Percentiles rank a stretch among this genome's conserved stretches.
Evolutionary conservation across 2,113 vertebrate species (phyloP).

Genomic region (Henicopernis longicauda): DNA sequence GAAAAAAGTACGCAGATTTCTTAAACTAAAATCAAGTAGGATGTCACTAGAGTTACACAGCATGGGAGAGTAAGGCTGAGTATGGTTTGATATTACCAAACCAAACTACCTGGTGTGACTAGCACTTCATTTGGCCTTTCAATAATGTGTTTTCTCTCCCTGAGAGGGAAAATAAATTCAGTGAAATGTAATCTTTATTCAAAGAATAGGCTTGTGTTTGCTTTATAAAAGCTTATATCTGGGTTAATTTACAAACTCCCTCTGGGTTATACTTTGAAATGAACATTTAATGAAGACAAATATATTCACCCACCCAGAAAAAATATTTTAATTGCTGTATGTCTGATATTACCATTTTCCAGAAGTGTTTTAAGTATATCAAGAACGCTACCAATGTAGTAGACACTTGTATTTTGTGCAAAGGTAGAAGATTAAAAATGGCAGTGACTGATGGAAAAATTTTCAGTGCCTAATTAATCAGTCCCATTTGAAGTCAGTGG

Average conservation of each 20-base stretch:
- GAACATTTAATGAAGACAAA: slow-evolving; percentile 46
- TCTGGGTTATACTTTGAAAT: neutral
- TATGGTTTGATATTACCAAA: neutral
- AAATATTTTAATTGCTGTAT: slow-evolving; percentile 15
- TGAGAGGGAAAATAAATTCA: neutral
- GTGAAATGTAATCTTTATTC: slow-evolving; percentile 13
- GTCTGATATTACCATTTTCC: neutral
- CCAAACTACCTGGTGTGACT: neutral
- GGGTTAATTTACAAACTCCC: slow-evolving; percentile 20
- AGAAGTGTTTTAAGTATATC: neutral
- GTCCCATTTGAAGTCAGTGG: neutral
- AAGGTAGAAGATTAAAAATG: neutral
- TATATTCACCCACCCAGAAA: neutral
- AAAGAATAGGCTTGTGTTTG: neutral
- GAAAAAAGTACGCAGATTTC: neutral
- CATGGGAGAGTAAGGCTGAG: neutral
- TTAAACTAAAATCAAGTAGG: neutral
- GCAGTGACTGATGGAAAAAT: neutral
- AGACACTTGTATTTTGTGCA: neutral
- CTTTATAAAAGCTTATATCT: slow-evolving; percentile 12
- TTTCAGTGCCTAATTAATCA: neutral
- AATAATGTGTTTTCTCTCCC: neutral
- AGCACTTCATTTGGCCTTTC: neutral
- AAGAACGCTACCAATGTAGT: neutral
- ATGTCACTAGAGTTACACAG: neutral